phyloP scores from a whole-genome alignment of 2,888 invertebrate species.

The Dryadula phaetusa region DNA sequence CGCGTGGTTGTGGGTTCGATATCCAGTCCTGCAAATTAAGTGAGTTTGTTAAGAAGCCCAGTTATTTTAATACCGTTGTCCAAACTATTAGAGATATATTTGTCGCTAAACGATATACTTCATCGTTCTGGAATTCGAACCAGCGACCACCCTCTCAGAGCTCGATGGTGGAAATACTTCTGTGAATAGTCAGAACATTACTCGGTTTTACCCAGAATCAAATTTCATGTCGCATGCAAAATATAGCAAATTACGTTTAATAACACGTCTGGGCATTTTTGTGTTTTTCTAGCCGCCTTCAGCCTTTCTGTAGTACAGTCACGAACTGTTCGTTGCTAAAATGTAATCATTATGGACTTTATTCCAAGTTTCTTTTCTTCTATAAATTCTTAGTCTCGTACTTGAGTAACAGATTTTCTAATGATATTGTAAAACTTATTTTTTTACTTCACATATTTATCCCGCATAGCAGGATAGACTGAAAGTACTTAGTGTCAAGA shows the following conservation, averaged over 20 bases:
- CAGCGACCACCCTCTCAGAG: background rate
- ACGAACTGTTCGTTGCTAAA: slow-evolving; percentile 20
- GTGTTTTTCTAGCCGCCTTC: slow-evolving; percentile 37
- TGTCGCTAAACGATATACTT: no score
- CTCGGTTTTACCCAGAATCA: slow-evolving; percentile 53
- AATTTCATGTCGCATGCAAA: slow-evolving; percentile 51
- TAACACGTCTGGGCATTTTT: slow-evolving; percentile 58
- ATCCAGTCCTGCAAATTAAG: no score
- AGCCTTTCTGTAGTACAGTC: slow-evolving; percentile 11
- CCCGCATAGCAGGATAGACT: no score
- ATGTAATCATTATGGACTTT: background rate
- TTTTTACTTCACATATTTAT: no score
- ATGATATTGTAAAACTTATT: no score
- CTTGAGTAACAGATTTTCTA: background rate
- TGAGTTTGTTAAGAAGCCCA: no score
- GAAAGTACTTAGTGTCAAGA: no score
- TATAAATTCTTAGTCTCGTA: background rate
- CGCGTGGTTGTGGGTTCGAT: no score
- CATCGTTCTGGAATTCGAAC: no score
- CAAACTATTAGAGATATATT: no score
- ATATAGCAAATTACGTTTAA: slow-evolving; percentile 57
- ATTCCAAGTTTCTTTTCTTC: background rate
- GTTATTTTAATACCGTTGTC: no score
- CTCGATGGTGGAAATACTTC: background rate
- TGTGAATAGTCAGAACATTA: background rate